A percentile compares a stretch with the other conserved stretches of the same genome.
Conservation (phyloP, 2,797 vertebrate species). For the Lepus oiostolus region DNA sequence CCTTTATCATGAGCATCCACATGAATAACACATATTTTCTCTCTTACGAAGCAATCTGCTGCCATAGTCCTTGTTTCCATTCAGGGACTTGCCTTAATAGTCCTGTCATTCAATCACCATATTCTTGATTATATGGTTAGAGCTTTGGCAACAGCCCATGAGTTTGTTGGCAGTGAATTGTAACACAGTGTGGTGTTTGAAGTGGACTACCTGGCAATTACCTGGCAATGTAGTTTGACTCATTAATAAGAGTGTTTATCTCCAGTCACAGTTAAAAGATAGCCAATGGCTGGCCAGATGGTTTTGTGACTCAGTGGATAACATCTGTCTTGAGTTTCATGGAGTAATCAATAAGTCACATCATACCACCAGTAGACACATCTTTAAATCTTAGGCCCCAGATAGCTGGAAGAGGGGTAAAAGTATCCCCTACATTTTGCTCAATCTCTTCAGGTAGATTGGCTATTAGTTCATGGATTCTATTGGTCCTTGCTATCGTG, state of each 20-base stretch:
- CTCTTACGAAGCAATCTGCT: background rate
- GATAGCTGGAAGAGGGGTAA: background rate
- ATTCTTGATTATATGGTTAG: background rate
- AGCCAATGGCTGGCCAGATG: background rate
- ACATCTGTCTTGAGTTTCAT: background rate
- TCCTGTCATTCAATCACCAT: background rate
- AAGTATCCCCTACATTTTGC: background rate
- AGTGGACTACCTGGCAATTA: background rate
- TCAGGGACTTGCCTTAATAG: background rate
- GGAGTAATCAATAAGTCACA: background rate
- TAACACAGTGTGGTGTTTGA: background rate
- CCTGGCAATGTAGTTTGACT: background rate
- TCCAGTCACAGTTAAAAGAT: background rate
- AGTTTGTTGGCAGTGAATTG: background rate
- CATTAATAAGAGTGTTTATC: background rate
- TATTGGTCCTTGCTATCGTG: background rate
- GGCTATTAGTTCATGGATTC: background rate
- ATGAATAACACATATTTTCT: background rate
- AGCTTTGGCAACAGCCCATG: background rate
- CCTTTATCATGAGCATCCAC: background rate
- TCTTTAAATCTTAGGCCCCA: background rate
- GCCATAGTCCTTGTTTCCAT: background rate
- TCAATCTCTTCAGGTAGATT: background rate
- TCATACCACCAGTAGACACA: too few species aligned
- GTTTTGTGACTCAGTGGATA: too few species aligned